phyloP scores from a whole-genome alignment of 2,888 invertebrate species.

The Microctonus aethiopoides region DNA sequence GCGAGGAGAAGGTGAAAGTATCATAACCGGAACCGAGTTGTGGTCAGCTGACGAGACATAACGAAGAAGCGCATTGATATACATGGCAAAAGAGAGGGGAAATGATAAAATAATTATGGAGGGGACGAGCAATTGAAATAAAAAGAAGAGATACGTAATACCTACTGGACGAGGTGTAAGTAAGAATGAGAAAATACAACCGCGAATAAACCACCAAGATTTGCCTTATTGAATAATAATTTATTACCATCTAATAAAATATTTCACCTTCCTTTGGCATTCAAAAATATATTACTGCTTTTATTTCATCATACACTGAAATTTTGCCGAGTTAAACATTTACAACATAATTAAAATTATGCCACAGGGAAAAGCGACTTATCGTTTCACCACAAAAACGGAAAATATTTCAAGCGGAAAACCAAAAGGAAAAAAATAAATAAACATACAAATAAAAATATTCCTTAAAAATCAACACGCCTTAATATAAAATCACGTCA shows the following conservation, averaged over 20 bases:
- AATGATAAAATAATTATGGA: background rate
- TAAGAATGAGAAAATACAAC: constrained; percentile 34
- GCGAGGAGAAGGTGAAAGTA: constrained; percentile 34
- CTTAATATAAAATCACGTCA: constrained; percentile 9
- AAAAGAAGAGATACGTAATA: no score
- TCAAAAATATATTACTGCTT: background rate
- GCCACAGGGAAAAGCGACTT: background rate
- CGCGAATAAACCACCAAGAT: constrained; percentile 42
- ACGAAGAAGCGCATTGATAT: constrained; percentile 18
- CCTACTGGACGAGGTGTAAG: no score
- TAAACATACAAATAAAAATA: background rate
- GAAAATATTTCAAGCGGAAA: background rate
- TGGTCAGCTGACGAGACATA: constrained; percentile 37
- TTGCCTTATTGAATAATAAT: constrained; percentile 22
- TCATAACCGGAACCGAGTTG: constrained; percentile 20
- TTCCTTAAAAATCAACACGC: constrained; percentile 20
- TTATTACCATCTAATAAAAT: no score
- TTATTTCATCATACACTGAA: background rate
- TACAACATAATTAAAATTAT: background rate
- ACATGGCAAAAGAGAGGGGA: background rate
- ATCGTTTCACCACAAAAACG: background rate
- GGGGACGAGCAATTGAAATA: background rate
- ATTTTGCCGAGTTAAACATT: background rate
- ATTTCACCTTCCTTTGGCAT: constrained; percentile 1
- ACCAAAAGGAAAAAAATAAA: background rate